phyloP scores from a whole-genome alignment of 2,888 invertebrate genomes.

The Netelia melanura region DNA sequence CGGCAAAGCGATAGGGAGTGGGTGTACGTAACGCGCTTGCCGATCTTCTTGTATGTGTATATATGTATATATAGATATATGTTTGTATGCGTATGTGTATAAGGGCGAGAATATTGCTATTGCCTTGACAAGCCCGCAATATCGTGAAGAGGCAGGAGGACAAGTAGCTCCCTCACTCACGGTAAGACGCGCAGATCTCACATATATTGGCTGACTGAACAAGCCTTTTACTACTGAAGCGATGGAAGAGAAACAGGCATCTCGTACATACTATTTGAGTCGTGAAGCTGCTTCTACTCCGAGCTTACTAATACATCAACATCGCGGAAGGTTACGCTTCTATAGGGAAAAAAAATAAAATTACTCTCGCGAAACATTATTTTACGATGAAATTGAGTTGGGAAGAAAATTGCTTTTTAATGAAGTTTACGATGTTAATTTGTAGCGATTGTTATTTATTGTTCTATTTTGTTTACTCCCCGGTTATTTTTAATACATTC shows the following conservation, averaged over 20 bases:
- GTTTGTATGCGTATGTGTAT: background rate
- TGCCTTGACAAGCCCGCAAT: constrained; percentile 20
- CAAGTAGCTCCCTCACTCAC: background rate
- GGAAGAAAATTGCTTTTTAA: too few species aligned
- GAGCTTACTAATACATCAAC: background rate
- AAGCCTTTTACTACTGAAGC: constrained; percentile 28
- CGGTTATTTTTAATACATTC: too few species aligned
- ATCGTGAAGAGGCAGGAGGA: background rate
- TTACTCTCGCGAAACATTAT: too few species aligned
- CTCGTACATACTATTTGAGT: background rate
- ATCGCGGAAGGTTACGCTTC: too few species aligned
- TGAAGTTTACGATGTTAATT: too few species aligned
- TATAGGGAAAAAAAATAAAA: too few species aligned
- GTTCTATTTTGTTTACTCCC: too few species aligned
- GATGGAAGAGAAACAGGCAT: background rate
- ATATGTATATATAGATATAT: background rate
- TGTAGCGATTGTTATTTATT: too few species aligned
- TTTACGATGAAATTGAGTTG: too few species aligned
- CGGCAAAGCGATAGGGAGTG: background rate
- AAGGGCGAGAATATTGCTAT: constrained; percentile 16
- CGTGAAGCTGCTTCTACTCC: background rate
- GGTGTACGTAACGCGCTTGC: background rate
- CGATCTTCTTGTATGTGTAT: constrained; percentile 1
- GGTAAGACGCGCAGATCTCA: background rate
- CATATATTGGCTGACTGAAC: constrained; percentile 24